Base-by-base conservation (phyloP, 2,797 vertebrate species). In the Channa striata region DNA sequence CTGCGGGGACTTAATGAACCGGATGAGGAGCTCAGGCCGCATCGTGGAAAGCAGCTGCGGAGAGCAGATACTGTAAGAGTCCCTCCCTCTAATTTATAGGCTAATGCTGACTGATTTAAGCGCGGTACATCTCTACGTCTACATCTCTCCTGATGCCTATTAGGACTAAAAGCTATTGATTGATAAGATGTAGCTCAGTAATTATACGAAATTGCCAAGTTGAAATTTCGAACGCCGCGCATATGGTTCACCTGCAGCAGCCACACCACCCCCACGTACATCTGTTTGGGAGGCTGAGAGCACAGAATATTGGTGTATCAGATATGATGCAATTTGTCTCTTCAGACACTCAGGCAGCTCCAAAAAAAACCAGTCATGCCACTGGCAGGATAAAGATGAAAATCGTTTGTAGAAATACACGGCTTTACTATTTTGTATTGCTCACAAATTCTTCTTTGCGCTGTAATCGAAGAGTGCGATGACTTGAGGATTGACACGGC, bases 161-260 rank as follows among this genome's bases (percentile, higher is more conserved):
- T 68, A 76, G 20, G 19, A 17, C 59, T 83, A 67, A 88, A 81
- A 86, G 71, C 75, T 73, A 81, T 72, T 74, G 74, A 86, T 68
- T 77, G 49, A 77, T 66, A 65, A 71, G 56, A 46, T n/a, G 47
- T 30, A 59, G 40, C 51, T 68, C 11, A 2, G 49, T 50, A 42
- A 72, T 53, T 23, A 59, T 63, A 2, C 33, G 6, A 58, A 65
- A 65, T 42, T 14, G 56, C 20, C 52, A 57, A 59, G 25, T 74
- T 68, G 17, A 17, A 14, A 47, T 72, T 53, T 51, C 11, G 33
- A 62, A 19, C 62, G 54, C 13, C 44, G 16, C 36, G 21, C 25
- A 9, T 42, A 23, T 5, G 9, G 10, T 8, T 16, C 40, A 17
- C 8, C 60, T 16, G 43, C 60, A 19, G 49, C 67, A 42, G 49